Evolutionary conservation across 2,113 vertebrate species (phyloP), one percentile per base, ranked within the genome.

Genomic region (Onychorhynchus coronatus): DNA sequence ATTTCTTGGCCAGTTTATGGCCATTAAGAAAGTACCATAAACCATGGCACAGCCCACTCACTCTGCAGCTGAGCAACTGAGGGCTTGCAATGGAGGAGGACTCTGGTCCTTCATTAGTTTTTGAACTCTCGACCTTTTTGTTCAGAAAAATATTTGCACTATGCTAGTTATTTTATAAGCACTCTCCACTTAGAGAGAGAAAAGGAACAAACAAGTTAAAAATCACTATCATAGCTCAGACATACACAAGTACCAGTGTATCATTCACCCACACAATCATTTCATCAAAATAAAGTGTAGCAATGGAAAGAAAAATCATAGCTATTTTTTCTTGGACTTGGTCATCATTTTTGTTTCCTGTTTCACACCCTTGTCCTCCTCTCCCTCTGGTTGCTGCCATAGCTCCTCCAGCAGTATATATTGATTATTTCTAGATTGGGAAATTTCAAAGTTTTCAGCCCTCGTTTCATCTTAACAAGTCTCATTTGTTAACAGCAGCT

Each of bases 91-190:
- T 0, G 6, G 44, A 65, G 62, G 3, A 77, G 12, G 31, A 37
- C 49, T 92, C 66, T 49, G 68, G 27, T 20, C 79, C 90, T 88
- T 95, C 88, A 73, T 91, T 93, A 86, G 58, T 78, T 94, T 93
- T 90, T 93, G 80, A 94, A 89, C 88, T 72, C 68, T 67, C 0
- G 3, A 78, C 85, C 85, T 81, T 85, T 72, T 53, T 35, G 61
- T 93, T 78, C 88, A 87, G 76, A 87, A 80, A 96, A 95, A 65
- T 78, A 95, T 95, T 89, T 91, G 88, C 52, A 86, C 82, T 94
- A 93, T 93, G 93, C 44, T 30, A 90, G 93, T 80, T 95, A 96
- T 95, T 96, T 94, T 74, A 73, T 67, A 90, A 95, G 89, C 65
- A 21, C 71, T 49, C 79, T 39, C 66, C 42, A 13, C 59, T 88